Evolutionary conservation across 2,888 invertebrate genomes (phyloP).

Genomic region (Morinoia aosen): DNA sequence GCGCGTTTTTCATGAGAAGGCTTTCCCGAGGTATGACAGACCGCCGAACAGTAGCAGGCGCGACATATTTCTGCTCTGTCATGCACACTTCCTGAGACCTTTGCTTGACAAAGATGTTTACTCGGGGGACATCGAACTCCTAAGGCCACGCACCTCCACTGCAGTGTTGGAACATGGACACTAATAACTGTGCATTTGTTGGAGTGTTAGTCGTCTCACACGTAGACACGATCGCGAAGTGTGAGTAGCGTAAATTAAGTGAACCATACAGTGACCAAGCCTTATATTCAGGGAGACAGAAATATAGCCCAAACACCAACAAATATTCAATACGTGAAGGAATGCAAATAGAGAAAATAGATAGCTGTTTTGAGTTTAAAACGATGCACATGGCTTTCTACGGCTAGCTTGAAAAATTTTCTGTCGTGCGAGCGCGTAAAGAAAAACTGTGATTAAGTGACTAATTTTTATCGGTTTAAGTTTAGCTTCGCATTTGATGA

Average conservation of each 20-base stretch:
- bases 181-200: background rate
- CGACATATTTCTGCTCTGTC: background rate
- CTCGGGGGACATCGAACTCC: background rate
- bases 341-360: no score
- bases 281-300: no score
- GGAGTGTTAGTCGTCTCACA: background rate
- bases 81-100: background rate
- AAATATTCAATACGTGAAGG: no score
- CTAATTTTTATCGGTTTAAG: no score
- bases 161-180: background rate
- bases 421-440: no score
- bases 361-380: no score
- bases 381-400: no score
- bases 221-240: background rate
- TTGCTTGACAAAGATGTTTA: background rate
- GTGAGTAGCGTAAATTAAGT: background rate
- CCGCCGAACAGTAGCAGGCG: background rate
- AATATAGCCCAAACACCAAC: no score
- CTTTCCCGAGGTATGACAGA: background rate
- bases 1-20: background rate
- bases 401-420: no score
- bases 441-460: no score
- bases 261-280: no score
- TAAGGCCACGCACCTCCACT: background rate
- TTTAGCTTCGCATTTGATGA: no score